Conservation (phyloP, 2,797 vertebrate genomes). For the Gymnocypris eckloni region DNA sequence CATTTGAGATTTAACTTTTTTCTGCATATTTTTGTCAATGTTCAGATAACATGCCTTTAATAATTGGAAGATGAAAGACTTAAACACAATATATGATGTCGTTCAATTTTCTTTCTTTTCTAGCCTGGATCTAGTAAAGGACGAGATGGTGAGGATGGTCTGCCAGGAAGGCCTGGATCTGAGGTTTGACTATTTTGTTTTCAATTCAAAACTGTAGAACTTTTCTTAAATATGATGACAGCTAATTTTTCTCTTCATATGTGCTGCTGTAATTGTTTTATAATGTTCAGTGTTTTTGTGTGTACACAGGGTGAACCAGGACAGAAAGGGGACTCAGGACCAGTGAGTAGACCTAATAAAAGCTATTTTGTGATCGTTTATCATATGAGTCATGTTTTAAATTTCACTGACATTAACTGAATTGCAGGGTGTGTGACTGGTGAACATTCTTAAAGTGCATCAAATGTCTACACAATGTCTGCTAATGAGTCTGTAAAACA, state of each 20-base stretch:
- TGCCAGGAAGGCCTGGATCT: constrained; percentile 71
- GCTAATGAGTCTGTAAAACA: constrained; percentile 7
- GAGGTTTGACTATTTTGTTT: constrained; percentile 71
- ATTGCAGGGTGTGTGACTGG: constrained; percentile 30
- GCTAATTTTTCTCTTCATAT: neutral
- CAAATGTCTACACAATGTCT: constrained; percentile 13
- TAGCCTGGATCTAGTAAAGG: constrained; percentile 70
- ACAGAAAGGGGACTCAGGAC: constrained; percentile 74
- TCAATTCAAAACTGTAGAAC: neutral
- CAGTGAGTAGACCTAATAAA: constrained; percentile 69
- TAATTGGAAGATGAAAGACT: neutral
- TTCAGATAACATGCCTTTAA: neutral
- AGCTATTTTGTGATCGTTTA: neutral
- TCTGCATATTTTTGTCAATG: neutral
- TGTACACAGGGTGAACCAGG: constrained; percentile 77
- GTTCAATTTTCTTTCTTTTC: constrained; percentile 1
- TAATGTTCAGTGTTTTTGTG: neutral
- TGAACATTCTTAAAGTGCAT: neutral
- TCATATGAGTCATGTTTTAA: constrained; percentile 46
- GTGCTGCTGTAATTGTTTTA: neutral
- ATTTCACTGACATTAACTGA: constrained; percentile 43
- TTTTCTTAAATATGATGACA: neutral
- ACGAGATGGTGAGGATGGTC: constrained; percentile 69
- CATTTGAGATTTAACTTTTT: neutral
- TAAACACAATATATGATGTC: neutral